phyloP scores from a whole-genome alignment of 1,140 invertebrate genomes.

The Zophobas atratus region DNA sequence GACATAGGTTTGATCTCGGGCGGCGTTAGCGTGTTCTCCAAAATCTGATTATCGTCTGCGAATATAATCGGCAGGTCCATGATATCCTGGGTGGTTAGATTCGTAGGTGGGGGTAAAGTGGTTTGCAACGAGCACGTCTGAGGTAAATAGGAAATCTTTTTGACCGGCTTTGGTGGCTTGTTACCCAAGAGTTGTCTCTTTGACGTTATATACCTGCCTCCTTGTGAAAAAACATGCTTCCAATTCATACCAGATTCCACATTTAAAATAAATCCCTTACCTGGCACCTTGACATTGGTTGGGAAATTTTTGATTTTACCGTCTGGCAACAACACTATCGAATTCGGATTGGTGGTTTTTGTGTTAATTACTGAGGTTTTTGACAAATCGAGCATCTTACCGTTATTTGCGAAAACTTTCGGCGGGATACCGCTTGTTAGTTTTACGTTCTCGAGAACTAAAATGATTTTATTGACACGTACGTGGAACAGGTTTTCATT shows the following conservation, averaged over 20 bases:
- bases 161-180: slow-evolving; percentile 52
- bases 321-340: slow-evolving; percentile 62
- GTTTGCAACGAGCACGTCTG: slow-evolving; percentile 43
- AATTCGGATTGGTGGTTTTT: slow-evolving; percentile 27
- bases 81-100: slow-evolving; percentile 75
- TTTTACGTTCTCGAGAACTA: slow-evolving; percentile 64
- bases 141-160: slow-evolving; percentile 53
- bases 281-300: slow-evolving; percentile 34
- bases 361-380: slow-evolving; percentile 60
- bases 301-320: slow-evolving; percentile 60
- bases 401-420: slow-evolving; percentile 59
- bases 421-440: slow-evolving; percentile 54
- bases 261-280: slow-evolving; percentile 30
- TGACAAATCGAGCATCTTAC: slow-evolving; percentile 60
- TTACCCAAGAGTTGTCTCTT: slow-evolving; percentile 60
- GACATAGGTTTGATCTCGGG: slow-evolving; percentile 51
- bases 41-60: slow-evolving; percentile 75
- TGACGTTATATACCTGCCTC: slow-evolving; percentile 60
- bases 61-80: slow-evolving; percentile 79
- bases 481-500: neutral
- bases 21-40: slow-evolving; percentile 60
- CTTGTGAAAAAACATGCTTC: slow-evolving; percentile 1
- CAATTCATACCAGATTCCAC: no score
- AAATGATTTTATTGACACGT: slow-evolving; percentile 18
- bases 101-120: slow-evolving; percentile 65